Percentiles rank a stretch among this genome's conserved stretches.
These are phyloP conservation scores for Holacanthella duospinosa DNA, from an alignment of 2,888 invertebrate species.

Conservation along the genomic window DNA sequence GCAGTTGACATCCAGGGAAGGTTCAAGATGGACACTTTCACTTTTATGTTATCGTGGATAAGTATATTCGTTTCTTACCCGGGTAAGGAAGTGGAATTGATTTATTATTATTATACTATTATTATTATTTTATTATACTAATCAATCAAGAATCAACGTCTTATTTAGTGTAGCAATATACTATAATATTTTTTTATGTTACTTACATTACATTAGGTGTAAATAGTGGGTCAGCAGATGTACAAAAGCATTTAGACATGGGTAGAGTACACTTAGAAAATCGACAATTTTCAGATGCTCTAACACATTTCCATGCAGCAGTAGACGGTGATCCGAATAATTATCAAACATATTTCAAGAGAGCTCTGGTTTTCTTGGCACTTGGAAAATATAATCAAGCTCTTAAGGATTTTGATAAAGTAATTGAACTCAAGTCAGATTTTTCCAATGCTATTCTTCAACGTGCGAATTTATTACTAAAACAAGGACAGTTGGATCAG, in stretches of 20 bases:
- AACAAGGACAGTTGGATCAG: slow-evolving; percentile 70
- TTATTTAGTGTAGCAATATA: slow-evolving; percentile 41
- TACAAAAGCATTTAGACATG: slow-evolving; percentile 84
- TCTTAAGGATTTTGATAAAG: slow-evolving; percentile 81
- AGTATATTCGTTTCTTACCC: slow-evolving; percentile 31
- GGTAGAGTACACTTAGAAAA: slow-evolving; percentile 83
- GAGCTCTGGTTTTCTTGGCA: slow-evolving; percentile 92
- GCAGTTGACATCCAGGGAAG: slow-evolving; percentile 17
- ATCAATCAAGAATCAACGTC: neutral
- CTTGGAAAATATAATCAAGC: slow-evolving; percentile 92
- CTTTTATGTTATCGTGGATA: slow-evolving; percentile 32
- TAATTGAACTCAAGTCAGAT: slow-evolving; percentile 85
- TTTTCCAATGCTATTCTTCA: slow-evolving; percentile 71
- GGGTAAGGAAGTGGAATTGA: slow-evolving; percentile 17
- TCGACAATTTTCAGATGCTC: slow-evolving; percentile 88
- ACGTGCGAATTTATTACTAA: slow-evolving; percentile 77
- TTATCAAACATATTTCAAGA: slow-evolving; percentile 88
- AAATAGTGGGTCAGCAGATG: slow-evolving; percentile 62
- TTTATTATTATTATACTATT: no score
- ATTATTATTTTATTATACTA: no score
- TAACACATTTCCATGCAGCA: slow-evolving; percentile 95
- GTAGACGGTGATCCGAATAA: slow-evolving; percentile 93
- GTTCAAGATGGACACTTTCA: slow-evolving; percentile 21
- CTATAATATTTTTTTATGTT: slow-evolving; percentile 48
- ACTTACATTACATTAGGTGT: slow-evolving; percentile 59